These are phyloP conservation scores for Leptopilina clavipes DNA, from an alignment of 1,140 invertebrate genomes.

Conservation along the genomic window DNA sequence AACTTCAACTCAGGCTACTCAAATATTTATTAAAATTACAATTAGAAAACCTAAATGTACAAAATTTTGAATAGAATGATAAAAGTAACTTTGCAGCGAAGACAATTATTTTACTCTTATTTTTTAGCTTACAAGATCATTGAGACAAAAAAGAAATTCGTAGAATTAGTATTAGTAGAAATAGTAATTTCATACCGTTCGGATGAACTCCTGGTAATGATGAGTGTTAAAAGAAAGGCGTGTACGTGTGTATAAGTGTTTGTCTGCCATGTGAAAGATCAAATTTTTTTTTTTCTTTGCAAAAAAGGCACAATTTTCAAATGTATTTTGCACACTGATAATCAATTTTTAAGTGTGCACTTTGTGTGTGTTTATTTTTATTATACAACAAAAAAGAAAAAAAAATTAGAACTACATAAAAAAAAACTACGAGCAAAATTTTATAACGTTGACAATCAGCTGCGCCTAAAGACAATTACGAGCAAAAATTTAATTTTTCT, in stretches of 20 bases:
- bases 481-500: constrained; percentile 61
- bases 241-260: constrained; percentile 18
- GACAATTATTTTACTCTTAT: neutral
- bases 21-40: neutral
- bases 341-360: neutral
- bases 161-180: constrained; percentile 28
- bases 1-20: constrained; percentile 10
- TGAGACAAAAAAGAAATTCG: constrained; percentile 27
- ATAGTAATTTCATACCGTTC: constrained; percentile 31
- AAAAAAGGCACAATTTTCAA: constrained; percentile 48
- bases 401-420: neutral
- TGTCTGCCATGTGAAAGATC: constrained; percentile 13
- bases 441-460: constrained; percentile 70
- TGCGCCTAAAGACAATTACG: constrained; percentile 71
- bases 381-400: neutral
- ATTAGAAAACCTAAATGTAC: constrained; percentile 13
- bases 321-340: neutral
- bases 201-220: constrained; percentile 29
- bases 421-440: constrained; percentile 10
- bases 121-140: neutral
- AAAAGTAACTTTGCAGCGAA: neutral
- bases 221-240: constrained; percentile 28
- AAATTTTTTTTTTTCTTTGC: neutral
- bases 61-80: neutral
- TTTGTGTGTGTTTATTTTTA: neutral